Conservation (phyloP, 2,888 invertebrate species). For the Drosophila testacea region DNA sequence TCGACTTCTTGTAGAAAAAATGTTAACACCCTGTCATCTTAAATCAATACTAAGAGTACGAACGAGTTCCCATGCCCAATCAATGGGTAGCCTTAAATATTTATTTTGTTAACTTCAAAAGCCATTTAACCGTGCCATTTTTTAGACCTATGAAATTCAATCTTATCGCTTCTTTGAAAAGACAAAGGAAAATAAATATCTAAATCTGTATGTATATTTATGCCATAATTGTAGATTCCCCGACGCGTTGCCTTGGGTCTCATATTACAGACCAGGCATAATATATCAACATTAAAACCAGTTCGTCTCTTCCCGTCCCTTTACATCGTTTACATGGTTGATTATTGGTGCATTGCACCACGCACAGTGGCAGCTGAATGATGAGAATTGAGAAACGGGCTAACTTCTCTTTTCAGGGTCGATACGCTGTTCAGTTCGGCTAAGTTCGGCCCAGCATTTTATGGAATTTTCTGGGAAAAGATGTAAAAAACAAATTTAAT, state of each 20-base stretch:
- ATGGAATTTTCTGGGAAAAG: conserved; percentile 60
- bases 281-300: conserved; percentile 74
- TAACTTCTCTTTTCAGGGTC: conserved; percentile 27
- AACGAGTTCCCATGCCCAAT: conserved; percentile 14
- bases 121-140: conserved; percentile 35
- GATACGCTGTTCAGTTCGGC: conserved; percentile 12
- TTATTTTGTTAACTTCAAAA: conserved; percentile 26
- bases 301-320: conserved; percentile 37
- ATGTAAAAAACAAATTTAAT: conserved; percentile 65
- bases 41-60: too few relatives aligned
- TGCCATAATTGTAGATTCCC: conserved; percentile 47
- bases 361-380: conserved; percentile 62
- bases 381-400: conserved; percentile 21
- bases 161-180: conserved; percentile 21
- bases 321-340: conserved; percentile 42
- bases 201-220: conserved; percentile 19
- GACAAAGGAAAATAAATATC: conserved; percentile 29
- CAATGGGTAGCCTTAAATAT: conserved; percentile 23
- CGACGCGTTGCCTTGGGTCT: conserved; percentile 30
- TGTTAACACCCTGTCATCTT: too few relatives aligned
- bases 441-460: conserved; percentile 20
- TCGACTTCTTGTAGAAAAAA: too few relatives aligned
- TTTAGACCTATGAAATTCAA: conserved; percentile 27
- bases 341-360: conserved; percentile 64
- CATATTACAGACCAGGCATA: conserved; percentile 59